phyloP scores from a whole-genome alignment of 2,113 vertebrate species.

The Plectropomus leopardus region DNA sequence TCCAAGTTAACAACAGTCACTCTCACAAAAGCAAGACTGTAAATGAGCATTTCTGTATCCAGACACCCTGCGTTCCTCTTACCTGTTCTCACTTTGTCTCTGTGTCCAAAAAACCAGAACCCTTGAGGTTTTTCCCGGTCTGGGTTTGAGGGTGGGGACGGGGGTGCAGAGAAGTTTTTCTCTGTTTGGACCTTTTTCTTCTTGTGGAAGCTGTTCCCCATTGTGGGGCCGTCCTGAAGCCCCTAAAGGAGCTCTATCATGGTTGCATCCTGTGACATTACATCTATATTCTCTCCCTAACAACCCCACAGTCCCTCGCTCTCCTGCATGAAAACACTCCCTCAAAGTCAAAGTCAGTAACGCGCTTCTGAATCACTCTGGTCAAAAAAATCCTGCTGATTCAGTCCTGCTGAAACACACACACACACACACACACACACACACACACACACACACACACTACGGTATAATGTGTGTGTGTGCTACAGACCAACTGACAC shows the following conservation, averaged over 20 bases:
- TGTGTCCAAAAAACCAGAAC: conserved; percentile 86
- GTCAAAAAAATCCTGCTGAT: conserved; percentile 49
- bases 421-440: conserved; percentile 34
- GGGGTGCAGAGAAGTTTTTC: conserved; percentile 36
- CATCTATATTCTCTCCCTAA: conserved; percentile 40
- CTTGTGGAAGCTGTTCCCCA: conserved; percentile 94
- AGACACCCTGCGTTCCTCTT: conserved; percentile 44
- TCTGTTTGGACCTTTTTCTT: conserved; percentile 82
- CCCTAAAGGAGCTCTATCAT: conserved; percentile 60
- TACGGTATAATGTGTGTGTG: not conserved
- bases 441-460: conserved; percentile 34
- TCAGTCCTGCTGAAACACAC: conserved; percentile 41
- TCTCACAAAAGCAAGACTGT: too few species aligned
- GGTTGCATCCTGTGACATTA: conserved; percentile 27
- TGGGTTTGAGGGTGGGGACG: not conserved
- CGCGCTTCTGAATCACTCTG: conserved; percentile 34
- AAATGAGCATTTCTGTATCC: too few species aligned
- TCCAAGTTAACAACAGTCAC: not conserved
- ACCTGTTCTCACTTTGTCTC: conserved; percentile 87
- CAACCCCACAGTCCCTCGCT: conserved; percentile 14
- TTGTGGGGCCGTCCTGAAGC: conserved; percentile 65
- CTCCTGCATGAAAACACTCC: conserved; percentile 44
- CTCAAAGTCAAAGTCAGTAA: conserved; percentile 45
- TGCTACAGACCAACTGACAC: conserved; percentile 69
- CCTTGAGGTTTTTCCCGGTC: conserved; percentile 75